Evolutionary conservation across 2,797 vertebrate species (phyloP), one percentile per base, ranked within the genome.

Genomic region (Lagocephalus sceleratus): DNA sequence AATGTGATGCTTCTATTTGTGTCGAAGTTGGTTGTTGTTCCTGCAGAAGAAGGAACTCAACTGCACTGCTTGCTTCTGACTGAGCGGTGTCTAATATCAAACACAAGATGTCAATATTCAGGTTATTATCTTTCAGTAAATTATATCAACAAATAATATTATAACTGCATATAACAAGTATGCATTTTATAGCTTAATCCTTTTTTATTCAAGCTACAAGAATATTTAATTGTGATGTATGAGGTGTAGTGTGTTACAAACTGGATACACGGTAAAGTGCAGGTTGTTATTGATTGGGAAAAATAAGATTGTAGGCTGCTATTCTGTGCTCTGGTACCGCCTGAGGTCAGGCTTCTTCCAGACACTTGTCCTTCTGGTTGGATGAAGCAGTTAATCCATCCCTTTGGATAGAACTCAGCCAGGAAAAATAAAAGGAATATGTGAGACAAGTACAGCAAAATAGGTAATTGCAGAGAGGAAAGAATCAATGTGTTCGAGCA

Each of bases 311-410:
- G 50, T 41, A 61, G 48, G 55, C 53, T 55, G 51, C 48, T 63
- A 45, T 66, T 60, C 47, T 63, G 54, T 74, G 43, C 57, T 64
- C 47, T 71, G 61, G 61, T 77, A 54, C 60, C 67, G 47, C 52
- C 56, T 61, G 64, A 81, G 76, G 71, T 71, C 76, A 73, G 59
- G 53, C 57, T 51, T 70, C 25, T 79, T 57, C 75, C 74, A 84
- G 80, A 81, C 75, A 74, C 50, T 48, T 62, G 73, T 82, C 61
- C 71, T 85, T 83, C 72, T 76, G 81, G 81, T 80, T 76, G 79
- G 68, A 61, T 87, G 72, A 65, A 81, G 55, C 44, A 59, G 63
- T 66, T 66, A 71, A 78, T 72, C 71, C 62, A 29, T 57, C 75
- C 63, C 47, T 76, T 73, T 76, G 60, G 78, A 79, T 67, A 77